Evolutionary conservation across 2,888 invertebrate genomes (phyloP), one percentile per base, ranked within the genome.

Genomic region (Melikaiella ostensackeni): DNA sequence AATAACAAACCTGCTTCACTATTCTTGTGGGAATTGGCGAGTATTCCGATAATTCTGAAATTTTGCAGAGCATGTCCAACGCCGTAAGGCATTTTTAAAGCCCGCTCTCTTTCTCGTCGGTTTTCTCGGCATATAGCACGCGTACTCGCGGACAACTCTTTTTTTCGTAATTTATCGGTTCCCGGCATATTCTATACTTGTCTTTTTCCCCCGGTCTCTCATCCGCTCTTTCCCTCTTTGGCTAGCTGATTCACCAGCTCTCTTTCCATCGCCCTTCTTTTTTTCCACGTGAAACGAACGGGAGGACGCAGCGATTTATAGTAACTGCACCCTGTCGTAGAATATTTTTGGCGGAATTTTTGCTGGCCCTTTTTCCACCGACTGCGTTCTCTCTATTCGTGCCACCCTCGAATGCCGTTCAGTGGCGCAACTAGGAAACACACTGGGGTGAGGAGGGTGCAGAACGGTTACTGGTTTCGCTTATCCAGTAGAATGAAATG

Each of bases 341-440:
- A 88, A 89, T 89, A 89, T 89, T 89, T 89, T 88, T 84, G 86
- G 85, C 77, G 85, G 82, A 87, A 88, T 89, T 89, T 85, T 85
- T 85, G 84, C 81, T 83, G 81, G 77, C 78, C 79, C 81, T 82
- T 84, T 84, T 84, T 81, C 77, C 75, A 78, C 77, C 77, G 81
- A 79, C 62, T 75, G 80, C 79, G 80, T 75, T 75, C 79, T 77
- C 82, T 79, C 81, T 75, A 81, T 82, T 80, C 79, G 77, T 81
- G 78, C 77, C 74, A 76, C 74, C 76, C 79, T 81, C 80, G 77
- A 75, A 79, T 55, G 50, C 30, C n/a, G 70, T n/a, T 70, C 59
- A 59, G 27, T 16, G 16, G 13, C 59, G 59, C 24, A 27, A 59
- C 59, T 59, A 59, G 27, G 24, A 27, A 59, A 59, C 27, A 55